A percentile compares a stretch with the other conserved stretches of the same genome.
phyloP scores from a whole-genome alignment of 2,113 vertebrate species.

The Tonatia bakeri region DNA sequence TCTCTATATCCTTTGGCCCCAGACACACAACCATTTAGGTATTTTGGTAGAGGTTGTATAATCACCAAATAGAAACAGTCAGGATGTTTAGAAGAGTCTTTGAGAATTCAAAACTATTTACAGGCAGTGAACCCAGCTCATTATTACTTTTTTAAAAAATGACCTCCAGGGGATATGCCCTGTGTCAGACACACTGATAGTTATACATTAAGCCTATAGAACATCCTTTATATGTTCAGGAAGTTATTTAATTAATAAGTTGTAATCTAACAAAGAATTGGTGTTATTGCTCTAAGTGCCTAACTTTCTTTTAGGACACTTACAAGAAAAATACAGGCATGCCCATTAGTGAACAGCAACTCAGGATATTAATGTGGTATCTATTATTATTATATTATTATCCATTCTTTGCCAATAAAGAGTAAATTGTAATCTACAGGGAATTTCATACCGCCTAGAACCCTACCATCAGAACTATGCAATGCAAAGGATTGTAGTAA shows the following conservation, averaged over 20 bases:
- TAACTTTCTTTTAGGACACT: neutral
- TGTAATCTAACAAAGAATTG: neutral
- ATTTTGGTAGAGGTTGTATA: neutral
- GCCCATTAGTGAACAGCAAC: neutral
- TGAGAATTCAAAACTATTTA: conserved; percentile 4
- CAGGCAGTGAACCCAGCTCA: neutral
- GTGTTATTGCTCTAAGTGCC: neutral
- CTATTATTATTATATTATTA: neutral
- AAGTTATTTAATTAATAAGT: neutral
- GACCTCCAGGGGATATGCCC: neutral
- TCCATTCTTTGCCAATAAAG: neutral
- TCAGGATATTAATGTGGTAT: neutral
- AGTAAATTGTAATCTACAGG: neutral
- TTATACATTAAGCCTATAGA: neutral
- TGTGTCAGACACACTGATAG: neutral
- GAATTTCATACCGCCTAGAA: neutral
- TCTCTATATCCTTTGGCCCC: neutral
- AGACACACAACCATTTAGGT: neutral
- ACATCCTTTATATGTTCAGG: neutral
- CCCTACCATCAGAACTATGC: neutral
- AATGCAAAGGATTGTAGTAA: neutral
- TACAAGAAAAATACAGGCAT: neutral
- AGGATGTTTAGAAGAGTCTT: neutral
- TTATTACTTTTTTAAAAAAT: neutral
- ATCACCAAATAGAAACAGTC: neutral